Conservation (phyloP, 2,888 invertebrate genomes). For the Drosophila testacea region DNA sequence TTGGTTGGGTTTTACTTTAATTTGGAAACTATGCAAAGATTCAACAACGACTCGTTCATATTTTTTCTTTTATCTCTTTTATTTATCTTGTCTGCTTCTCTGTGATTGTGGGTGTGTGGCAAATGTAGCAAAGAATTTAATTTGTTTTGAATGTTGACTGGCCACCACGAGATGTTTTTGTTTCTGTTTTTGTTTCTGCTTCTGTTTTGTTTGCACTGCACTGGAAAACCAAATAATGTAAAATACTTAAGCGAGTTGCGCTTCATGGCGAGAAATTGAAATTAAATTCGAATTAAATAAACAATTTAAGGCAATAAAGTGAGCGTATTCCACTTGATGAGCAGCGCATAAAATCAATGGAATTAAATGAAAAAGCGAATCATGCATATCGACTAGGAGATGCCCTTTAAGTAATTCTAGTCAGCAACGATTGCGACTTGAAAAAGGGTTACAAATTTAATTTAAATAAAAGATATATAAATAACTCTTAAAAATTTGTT, state of each 20-base stretch:
- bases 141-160: constrained; percentile 64
- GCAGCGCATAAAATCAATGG: constrained; percentile 44
- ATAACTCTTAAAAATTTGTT: too few species aligned
- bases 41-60: constrained; percentile 19
- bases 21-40: constrained; percentile 65
- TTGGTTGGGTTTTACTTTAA: constrained; percentile 59
- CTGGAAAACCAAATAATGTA: constrained; percentile 32
- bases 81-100: constrained; percentile 38
- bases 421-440: too few species aligned
- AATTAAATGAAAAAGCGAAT: constrained; percentile 17
- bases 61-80: constrained; percentile 28
- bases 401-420: neutral
- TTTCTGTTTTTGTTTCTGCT: constrained; percentile 10
- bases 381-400: neutral
- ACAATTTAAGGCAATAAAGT: constrained; percentile 56
- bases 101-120: constrained; percentile 23
- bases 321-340: constrained; percentile 35
- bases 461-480: too few species aligned
- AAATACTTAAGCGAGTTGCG: constrained; percentile 25
- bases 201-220: constrained; percentile 45
- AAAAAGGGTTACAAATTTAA: too few species aligned
- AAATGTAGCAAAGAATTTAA: constrained; percentile 66
- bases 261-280: constrained; percentile 34
- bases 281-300: constrained; percentile 54
- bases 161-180: constrained; percentile 4